Conservation (phyloP, 2,797 vertebrate genomes). For the Malacoctenus gilli region DNA sequence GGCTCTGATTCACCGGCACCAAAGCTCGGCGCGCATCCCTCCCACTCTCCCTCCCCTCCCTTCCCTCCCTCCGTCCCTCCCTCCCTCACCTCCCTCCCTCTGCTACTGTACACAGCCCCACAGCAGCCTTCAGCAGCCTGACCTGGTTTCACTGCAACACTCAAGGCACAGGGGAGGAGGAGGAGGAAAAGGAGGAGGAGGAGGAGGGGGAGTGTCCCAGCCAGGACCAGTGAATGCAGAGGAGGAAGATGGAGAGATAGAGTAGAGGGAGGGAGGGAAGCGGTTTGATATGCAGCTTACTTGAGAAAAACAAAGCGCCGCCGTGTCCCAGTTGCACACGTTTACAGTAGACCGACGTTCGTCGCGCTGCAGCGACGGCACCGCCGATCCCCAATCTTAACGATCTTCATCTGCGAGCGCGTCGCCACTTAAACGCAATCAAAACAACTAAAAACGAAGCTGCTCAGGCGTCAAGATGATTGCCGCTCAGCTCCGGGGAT, state of each 20-base stretch:
- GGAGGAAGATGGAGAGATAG: conserved; percentile 12
- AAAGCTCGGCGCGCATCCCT: conserved; percentile 13
- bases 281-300: conserved; percentile 29
- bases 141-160: conserved; percentile 72
- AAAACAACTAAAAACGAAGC: too few relatives aligned
- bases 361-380: too few relatives aligned
- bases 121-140: conserved; percentile 51
- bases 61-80: conserved; percentile 27
- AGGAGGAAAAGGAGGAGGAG: conserved; percentile 13
- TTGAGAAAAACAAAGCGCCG: conserved; percentile 43
- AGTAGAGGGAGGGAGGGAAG: conserved; percentile 3
- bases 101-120: conserved; percentile 53
- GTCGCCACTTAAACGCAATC: too few relatives aligned
- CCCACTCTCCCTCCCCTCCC: conserved; percentile 3
- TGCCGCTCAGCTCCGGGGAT: too few relatives aligned
- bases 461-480: too few relatives aligned
- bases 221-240: conserved; percentile 36
- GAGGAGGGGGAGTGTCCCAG: conserved; percentile 30
- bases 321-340: conserved; percentile 31
- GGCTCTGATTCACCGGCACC: conserved; percentile 43
- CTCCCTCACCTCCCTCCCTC: conserved; percentile 30
- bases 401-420: too few relatives aligned
- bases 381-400: too few relatives aligned
- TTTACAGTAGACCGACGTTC: conserved; percentile 4
- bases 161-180: conserved; percentile 36